Base-by-base conservation (phyloP, 2,113 vertebrate genomes). In the Otolemur garnettii region DNA sequence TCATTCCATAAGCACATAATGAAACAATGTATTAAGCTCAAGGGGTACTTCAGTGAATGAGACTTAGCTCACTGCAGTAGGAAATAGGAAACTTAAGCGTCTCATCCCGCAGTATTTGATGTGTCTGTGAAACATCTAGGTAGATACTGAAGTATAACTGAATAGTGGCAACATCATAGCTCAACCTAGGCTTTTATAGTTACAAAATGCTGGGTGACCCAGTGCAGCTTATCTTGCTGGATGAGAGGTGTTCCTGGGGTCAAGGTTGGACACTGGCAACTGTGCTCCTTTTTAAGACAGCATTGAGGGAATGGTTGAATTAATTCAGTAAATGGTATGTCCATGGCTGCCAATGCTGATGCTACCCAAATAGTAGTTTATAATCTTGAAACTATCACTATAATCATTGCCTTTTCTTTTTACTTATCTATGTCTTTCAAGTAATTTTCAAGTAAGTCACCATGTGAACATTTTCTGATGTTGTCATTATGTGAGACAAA, bases 321-420 rank as follows among this genome's bases (percentile, higher is more conserved):
- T 82, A 80, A 78, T 85, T 68, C 38, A 92, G 62, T 81, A 75
- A 83, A n/a, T 74, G 87, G 13, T 33, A 68, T 94, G 69, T 38
- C 28, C n/a, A 2, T 82, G 77, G 30, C 62, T 64, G 62, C n/a
- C 79, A 57, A 77, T 57, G 18, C 59, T 81, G 88, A 92, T 45
- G 30, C 7, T 77, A 60, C 35, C 33, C 77, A 80, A 72, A 91
- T 26, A 81, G 57, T 74, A 80, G 55, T 69, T 88, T 88, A 22
- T 72, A 77, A 77, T 81, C 87, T 91, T 35, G 18, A 92, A 78
- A 82, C 24, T 24, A 82, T 90, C 19, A 72, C 30, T 35, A 12
- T 59, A n/a, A 68, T 88, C 69, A 55, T 87, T 95, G 91, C 95
- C 64, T 94, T 84, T 55, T 87, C 50, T 90, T 94, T 96, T 71